Evolutionary conservation across 2,888 invertebrate species (phyloP), one percentile per base, ranked within the genome.

Genomic region (Ormyrus thymus): DNA sequence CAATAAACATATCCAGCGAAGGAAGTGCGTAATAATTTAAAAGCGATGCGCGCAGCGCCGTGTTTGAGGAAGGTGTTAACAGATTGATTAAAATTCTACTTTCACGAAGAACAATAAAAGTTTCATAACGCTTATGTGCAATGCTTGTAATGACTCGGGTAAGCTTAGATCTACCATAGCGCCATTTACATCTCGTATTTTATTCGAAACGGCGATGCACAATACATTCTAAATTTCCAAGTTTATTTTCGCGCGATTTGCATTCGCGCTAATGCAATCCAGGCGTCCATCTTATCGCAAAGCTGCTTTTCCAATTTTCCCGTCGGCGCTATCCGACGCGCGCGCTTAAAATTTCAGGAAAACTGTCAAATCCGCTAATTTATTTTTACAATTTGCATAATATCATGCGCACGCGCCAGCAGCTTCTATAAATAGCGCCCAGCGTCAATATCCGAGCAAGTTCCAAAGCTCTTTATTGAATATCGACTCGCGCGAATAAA

Each of bases 1-100:
- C 13, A 62, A 53, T 7, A 53, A 66, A 10, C n/a, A 58, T 29
- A 29, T 71, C 71, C 48, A 65, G 45, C 46, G 46, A 58, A 72
- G 45, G 66, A 13, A 10, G 51, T 59, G 62, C 55, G 15, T 65
- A 29, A 64, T 61, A 13, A 51, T 70, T 64, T 56, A 43, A 70
- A 70, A 76, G 13, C 43, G 11, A 55, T 29, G 46, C n/a, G 56
- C 55, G n/a, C 7, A 56, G 29, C n/a, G 15, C 29, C 13, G 7
- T 48, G 50, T 64, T 65, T 46, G 5, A 65, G 58, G 59, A 50
- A 73, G 61, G 68, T 68, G 66, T 13, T 72, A 78, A 78, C 61
- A 61, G 46, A 11, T 78, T 78, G 59, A 68, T 78, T 72, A 61
- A 78, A 78, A 68, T 73, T 66, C 55, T 45, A 68, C 72, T 78